Percentiles rank a stretch among this genome's conserved stretches.
These are phyloP conservation scores for Apis florea DNA, from an alignment of 1,140 invertebrate species.

Conservation along the genomic window DNA sequence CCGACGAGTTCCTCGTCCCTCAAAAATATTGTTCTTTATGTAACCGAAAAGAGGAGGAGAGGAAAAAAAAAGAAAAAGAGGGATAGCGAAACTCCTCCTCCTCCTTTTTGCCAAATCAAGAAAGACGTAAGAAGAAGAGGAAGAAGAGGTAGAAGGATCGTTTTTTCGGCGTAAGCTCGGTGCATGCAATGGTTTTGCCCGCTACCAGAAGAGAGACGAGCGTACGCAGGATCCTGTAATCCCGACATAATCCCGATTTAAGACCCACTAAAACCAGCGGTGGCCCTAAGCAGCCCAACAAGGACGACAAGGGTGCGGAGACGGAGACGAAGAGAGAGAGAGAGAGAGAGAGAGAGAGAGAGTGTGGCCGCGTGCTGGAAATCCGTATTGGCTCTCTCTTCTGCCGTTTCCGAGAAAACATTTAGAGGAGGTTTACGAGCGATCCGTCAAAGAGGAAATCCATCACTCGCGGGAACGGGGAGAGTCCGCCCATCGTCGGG, in stretches of 20 bases:
- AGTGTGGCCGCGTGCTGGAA: slow-evolving; percentile 9
- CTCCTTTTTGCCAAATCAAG: background rate
- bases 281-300: slow-evolving; percentile 42
- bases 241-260: slow-evolving; percentile 67
- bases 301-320: slow-evolving; percentile 3
- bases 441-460: slow-evolving; percentile 71
- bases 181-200: background rate
- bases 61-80: background rate
- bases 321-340: background rate
- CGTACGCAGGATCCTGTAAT: slow-evolving; percentile 53
- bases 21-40: background rate
- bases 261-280: slow-evolving; percentile 61
- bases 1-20: too few relatives aligned
- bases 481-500: slow-evolving; percentile 54
- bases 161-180: background rate
- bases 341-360: background rate
- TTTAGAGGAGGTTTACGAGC: slow-evolving; percentile 67
- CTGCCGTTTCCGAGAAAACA: slow-evolving; percentile 61
- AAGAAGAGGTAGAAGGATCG: background rate
- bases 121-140: too few relatives aligned
- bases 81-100: background rate
- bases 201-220: slow-evolving; percentile 28
- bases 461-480: slow-evolving; percentile 64
- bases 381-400: slow-evolving; percentile 16
- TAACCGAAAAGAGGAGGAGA: background rate